Evolutionary conservation across 2,113 vertebrate species (phyloP), one percentile per base, ranked within the genome.

Genomic region (Suricata suricatta): DNA sequence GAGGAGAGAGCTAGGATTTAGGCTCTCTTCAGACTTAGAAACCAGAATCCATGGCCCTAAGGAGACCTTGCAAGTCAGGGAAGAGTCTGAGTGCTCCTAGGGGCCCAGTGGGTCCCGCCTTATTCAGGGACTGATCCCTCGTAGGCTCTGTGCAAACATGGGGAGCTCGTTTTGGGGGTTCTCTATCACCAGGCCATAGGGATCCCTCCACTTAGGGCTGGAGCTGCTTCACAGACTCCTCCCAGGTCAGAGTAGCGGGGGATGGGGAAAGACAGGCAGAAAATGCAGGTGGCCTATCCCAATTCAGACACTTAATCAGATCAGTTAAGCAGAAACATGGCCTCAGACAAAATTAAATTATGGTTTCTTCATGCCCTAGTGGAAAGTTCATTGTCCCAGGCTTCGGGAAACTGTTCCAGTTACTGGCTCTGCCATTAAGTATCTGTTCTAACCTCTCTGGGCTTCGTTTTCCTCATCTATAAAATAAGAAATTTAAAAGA

Each of bases 341-440:
- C 27, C 90, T 80, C 74, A 29, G 21, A 94, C 69, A 84, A 85
- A 97, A 93, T 80, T 90, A 93, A 93, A 69, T 86, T 76, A 38
- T 57, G 57, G 38, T 50, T 80, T 68, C 33, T 81, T 86, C 79
- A 76, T 69, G 64, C 79, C 79, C 93, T 83, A 35, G 71, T 79
- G 83, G 69, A n/a, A 96, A 88, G 84, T 60, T 83, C 52, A 38
- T 41, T 35, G 95, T 64, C 77, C 27, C 38, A 52, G 89, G 10
- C 47, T 41, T 89, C 33, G 60, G 85, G 47, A 96, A 85, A 52
- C 38, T 31, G 71, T 50, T 89, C 54, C 35, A 89, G 83, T 74
- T 93, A 38, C 47, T 60, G 86, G 44, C 90, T 82, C 52, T 82
- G 87, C 94, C 88, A 71, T 91, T 69, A 88, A 88, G 23, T 31